A percentile compares a stretch with the other conserved stretches of the same genome.
phyloP scores from a whole-genome alignment of 1,140 invertebrate genomes.

The Zophobas morio region DNA sequence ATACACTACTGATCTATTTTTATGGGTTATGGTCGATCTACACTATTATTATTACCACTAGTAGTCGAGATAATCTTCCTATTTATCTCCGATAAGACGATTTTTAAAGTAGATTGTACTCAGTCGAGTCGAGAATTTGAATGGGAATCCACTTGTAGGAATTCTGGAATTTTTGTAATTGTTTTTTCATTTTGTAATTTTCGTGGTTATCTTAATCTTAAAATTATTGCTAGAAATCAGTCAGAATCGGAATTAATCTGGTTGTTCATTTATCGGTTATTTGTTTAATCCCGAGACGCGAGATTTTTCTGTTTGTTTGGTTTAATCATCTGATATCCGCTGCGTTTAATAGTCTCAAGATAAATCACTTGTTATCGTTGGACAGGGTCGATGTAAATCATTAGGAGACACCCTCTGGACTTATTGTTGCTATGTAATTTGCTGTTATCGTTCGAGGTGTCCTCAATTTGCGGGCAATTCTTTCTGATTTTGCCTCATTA shows the following conservation, averaged over 20 bases:
- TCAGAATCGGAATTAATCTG: not conserved
- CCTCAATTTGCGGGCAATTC: not conserved
- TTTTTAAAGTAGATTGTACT: slow-evolving; percentile 5
- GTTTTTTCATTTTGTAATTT: not conserved
- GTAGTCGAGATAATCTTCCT: not conserved
- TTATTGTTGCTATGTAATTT: not conserved
- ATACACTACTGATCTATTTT: not conserved
- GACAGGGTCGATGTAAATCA: not conserved
- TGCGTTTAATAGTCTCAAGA: not conserved
- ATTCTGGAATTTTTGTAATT: not conserved
- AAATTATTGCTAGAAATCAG: not conserved
- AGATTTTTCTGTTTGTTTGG: not conserved
- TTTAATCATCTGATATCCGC: not conserved
- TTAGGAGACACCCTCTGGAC: not conserved
- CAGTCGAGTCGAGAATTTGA: not conserved
- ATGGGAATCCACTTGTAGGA: not conserved
- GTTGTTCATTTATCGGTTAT: not conserved
- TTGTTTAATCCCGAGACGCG: not conserved
- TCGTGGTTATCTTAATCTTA: not conserved
- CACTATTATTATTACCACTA: slow-evolving; percentile 21
- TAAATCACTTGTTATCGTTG: not conserved
- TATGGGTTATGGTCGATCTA: slow-evolving; percentile 7
- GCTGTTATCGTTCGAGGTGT: not conserved
- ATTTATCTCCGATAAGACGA: slow-evolving; percentile 8
- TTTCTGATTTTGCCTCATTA: not conserved